Evolutionary conservation across 2,888 invertebrate genomes (phyloP), one percentile per base, ranked within the genome.

Genomic region (Aleiodes leptofemur): DNA sequence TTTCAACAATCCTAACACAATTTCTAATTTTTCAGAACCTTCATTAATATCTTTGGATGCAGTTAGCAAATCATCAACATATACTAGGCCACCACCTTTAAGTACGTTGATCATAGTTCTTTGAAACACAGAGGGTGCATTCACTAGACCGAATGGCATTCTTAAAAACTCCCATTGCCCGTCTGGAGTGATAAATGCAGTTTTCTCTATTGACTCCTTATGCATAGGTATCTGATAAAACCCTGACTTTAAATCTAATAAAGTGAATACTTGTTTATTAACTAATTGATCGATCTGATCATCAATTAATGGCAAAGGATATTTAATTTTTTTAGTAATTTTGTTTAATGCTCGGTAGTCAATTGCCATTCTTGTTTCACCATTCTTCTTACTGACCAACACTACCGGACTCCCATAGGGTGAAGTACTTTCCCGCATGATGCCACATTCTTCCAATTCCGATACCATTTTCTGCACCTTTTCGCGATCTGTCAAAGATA

Each of bases 271-370:
- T 9, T 72, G 70, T 34, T 82, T 80, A 0, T 83, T 84, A 1
- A 80, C 73, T 6, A 89, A 61, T 8, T 80, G 76, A 34, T 85
- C 83, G 4, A 87, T 69, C 76, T 87, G 80, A 16, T 90, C 89
- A 23, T 87, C 85, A 2, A 90, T 86, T 14, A 83, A 80, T 4
- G 89, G 86, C 75, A 88, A 78, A 0, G 87, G 87, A 70, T 85
- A 87, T n/a, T 82, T 76, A 68, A 86, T 84, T 3, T 83, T 81
- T 4, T 84, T 79, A 0, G 86, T 88, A 0, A 80, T 77, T 4
- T 73, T 68, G 74, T 88, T 89, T 0, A 88, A 57, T 9, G 34
- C 38, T 4, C 86, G 72, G 29, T 81, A 87, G 76, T 84, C 84
- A 4, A 85, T 48, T 38, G 77, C 78, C 34, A 84, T 55, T 29